Evolutionary conservation across 2,113 vertebrate genomes (phyloP).

Genomic region (Onychostruthus taczanowskii): DNA sequence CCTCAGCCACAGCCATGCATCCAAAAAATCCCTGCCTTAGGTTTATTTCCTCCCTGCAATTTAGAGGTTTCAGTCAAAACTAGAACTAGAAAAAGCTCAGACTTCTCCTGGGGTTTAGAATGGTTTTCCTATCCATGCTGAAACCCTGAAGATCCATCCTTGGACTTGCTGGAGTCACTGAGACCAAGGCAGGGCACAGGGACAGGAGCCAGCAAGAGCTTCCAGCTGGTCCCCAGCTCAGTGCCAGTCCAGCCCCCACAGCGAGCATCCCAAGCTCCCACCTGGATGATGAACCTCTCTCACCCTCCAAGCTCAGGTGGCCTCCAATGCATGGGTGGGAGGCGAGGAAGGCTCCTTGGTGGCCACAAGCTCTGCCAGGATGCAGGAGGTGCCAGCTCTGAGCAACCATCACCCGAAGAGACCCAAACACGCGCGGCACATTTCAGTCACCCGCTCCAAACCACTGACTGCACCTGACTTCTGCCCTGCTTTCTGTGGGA

Average conservation of each 20-base stretch:
- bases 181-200: rapidly evolving
- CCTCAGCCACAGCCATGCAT: neutral
- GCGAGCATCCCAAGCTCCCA: neutral
- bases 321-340: neutral
- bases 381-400: neutral
- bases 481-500: neutral
- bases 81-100: neutral
- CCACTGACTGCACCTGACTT: neutral
- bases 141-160: neutral
- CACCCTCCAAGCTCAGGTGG: neutral
- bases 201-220: neutral
- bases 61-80: neutral
- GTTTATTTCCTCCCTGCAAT: neutral
- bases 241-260: neutral
- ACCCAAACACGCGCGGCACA: neutral
- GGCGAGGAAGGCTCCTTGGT: neutral
- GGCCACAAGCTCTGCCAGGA: neutral
- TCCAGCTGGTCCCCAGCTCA: neutral
- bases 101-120: neutral
- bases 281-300: neutral
- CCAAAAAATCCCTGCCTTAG: neutral
- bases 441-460: neutral
- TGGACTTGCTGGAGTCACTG: neutral
- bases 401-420: neutral
- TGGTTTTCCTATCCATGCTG: neutral